Conservation (phyloP, 2,797 vertebrate genomes). For the Enteromius trimaculatus region DNA sequence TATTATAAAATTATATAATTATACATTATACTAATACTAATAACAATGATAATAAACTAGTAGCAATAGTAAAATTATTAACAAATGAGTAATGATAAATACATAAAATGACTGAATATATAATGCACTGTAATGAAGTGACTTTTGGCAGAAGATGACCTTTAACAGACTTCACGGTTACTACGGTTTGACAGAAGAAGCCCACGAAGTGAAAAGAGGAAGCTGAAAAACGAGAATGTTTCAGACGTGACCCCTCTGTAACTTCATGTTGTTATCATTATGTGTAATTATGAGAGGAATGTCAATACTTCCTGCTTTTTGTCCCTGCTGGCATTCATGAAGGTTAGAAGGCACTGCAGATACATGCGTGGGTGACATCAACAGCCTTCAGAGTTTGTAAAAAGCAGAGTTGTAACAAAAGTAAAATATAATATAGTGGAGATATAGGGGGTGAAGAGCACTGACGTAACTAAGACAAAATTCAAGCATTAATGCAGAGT, state of each 20-base stretch:
- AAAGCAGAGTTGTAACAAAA: background rate
- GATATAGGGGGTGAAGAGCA: background rate
- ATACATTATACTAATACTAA: too few species aligned
- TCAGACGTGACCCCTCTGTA: background rate
- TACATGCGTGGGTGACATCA: background rate
- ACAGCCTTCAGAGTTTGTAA: background rate
- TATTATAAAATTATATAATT: too few species aligned
- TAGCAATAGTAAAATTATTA: too few species aligned
- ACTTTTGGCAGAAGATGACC: background rate
- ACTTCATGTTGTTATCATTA: slow-evolving; percentile 24
- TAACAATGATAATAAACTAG: too few species aligned
- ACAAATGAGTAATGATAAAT: too few species aligned
- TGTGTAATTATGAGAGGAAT: slow-evolving; percentile 28
- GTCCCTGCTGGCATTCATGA: slow-evolving; percentile 1
- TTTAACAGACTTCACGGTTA: background rate
- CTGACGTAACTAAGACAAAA: background rate
- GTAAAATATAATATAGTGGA: background rate
- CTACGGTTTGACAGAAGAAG: background rate
- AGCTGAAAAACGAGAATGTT: background rate
- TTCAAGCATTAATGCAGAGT: background rate
- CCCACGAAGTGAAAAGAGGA: background rate
- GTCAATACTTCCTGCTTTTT: slow-evolving; percentile 14
- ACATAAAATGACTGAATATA: background rate
- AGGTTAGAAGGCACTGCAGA: slow-evolving; percentile 3
- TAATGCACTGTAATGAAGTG: background rate